Evolutionary conservation across 35 echinoderm and acorn worm species (phyloP).

Genomic region (Eucidaris tribuloides): DNA sequence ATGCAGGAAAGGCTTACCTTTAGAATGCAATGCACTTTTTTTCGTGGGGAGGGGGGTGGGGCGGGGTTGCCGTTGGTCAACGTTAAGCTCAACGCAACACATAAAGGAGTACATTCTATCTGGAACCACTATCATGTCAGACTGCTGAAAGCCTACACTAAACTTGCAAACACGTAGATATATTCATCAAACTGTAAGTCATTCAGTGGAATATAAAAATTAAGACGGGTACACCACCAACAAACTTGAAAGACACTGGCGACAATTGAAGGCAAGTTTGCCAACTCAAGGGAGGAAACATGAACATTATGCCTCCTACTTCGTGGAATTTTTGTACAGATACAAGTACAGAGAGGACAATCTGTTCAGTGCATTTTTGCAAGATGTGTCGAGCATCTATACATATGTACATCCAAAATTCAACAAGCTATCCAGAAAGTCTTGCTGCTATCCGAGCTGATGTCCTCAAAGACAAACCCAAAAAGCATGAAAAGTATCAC

Average conservation of each 20-base stretch:
- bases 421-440: too few relatives aligned
- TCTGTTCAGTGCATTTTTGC: constrained; percentile 20
- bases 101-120: constrained; percentile 27
- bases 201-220: constrained; percentile 41
- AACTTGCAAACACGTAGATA: constrained; percentile 23
- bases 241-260: constrained; percentile 48
- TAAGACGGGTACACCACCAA: constrained; percentile 1
- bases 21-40: too few relatives aligned
- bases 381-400: too few relatives aligned
- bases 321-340: constrained; percentile 37
- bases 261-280: constrained; percentile 31
- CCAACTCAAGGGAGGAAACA: constrained; percentile 4
- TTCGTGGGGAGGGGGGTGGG: too few relatives aligned
- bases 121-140: constrained; percentile 45
- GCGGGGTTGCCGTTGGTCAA: too few relatives aligned
- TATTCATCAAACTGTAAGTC: constrained; percentile 31
- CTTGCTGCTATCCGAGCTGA: too few relatives aligned
- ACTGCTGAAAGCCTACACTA: constrained; percentile 50
- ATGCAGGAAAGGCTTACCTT: too few relatives aligned
- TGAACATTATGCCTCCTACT: constrained; percentile 34
- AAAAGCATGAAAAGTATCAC: too few relatives aligned
- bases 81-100: too few relatives aligned
- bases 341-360: constrained; percentile 33
- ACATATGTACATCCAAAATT: too few relatives aligned
- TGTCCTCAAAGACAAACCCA: too few relatives aligned